Evolutionary conservation across 2,797 vertebrate genomes (phyloP).

Genomic region (Cyclopterus lumpus): DNA sequence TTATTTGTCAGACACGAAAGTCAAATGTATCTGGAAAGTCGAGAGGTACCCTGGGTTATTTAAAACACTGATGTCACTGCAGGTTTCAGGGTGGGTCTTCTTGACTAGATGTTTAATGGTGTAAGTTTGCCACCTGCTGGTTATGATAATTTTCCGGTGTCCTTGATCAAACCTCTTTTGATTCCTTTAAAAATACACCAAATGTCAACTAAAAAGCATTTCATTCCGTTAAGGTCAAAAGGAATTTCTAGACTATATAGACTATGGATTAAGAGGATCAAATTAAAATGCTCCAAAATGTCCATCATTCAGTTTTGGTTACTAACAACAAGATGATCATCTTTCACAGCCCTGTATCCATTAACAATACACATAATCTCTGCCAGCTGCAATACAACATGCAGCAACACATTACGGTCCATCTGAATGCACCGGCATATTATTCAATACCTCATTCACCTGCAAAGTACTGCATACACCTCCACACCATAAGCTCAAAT

Average conservation of each 20-base stretch:
- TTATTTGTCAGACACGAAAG: constrained; percentile 41
- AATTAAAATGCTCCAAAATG: constrained; percentile 28
- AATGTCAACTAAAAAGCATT: constrained; percentile 29
- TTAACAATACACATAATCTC: neutral
- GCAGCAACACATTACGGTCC: neutral
- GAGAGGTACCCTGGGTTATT: constrained; percentile 53
- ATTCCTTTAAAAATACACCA: constrained; percentile 21
- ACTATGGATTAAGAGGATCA: constrained; percentile 18
- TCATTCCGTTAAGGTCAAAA: constrained; percentile 43
- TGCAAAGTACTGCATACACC: neutral
- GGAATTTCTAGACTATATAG: constrained; percentile 21
- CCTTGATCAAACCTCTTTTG: constrained; percentile 22
- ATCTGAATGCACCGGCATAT: neutral
- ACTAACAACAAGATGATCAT: neutral
- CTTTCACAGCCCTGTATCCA: constrained; percentile 4
- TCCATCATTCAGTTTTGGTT: constrained; percentile 8
- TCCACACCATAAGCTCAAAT: neutral
- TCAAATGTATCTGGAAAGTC: constrained; percentile 52
- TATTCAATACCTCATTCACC: neutral
- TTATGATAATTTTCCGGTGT: constrained; percentile 19
- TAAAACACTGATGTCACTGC: constrained; percentile 75
- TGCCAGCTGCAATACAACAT: neutral
- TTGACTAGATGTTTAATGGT: constrained; percentile 52
- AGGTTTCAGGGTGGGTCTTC: constrained; percentile 72
- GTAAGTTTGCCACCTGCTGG: constrained; percentile 83